phyloP scores from a whole-genome alignment of 2,113 vertebrate genomes.

The Scalopus aquaticus region DNA sequence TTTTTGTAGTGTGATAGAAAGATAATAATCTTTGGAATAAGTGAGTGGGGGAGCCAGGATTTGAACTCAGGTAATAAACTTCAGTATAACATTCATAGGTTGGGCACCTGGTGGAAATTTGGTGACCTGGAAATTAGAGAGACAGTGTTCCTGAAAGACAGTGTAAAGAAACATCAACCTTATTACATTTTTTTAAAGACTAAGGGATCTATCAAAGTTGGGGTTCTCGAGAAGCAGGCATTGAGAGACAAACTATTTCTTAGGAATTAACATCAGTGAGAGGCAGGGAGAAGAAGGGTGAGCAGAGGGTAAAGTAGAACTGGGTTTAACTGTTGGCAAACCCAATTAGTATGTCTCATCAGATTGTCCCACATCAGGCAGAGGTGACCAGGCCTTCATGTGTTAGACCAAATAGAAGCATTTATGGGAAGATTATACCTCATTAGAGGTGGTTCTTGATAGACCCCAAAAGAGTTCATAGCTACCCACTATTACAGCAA shows the following conservation, averaged over 20 bases:
- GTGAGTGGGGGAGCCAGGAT: neutral
- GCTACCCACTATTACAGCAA: neutral
- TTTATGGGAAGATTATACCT: neutral
- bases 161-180: neutral
- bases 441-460: neutral
- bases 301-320: neutral
- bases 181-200: neutral
- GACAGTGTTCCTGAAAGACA: neutral
- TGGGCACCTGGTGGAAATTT: neutral
- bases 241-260: neutral
- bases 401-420: neutral
- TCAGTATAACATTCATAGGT: neutral
- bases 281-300: neutral
- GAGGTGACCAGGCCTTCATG: neutral
- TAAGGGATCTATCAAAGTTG: neutral
- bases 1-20: neutral
- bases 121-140: neutral
- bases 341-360: neutral
- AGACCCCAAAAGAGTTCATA: neutral
- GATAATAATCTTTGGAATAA: neutral
- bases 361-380: neutral
- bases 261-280: neutral
- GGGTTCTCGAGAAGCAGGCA: neutral
- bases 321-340: neutral
- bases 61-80: neutral